These are phyloP conservation scores for Chrysolina oricalcia DNA, from an alignment of 2,888 invertebrate species.

Conservation along the genomic window DNA sequence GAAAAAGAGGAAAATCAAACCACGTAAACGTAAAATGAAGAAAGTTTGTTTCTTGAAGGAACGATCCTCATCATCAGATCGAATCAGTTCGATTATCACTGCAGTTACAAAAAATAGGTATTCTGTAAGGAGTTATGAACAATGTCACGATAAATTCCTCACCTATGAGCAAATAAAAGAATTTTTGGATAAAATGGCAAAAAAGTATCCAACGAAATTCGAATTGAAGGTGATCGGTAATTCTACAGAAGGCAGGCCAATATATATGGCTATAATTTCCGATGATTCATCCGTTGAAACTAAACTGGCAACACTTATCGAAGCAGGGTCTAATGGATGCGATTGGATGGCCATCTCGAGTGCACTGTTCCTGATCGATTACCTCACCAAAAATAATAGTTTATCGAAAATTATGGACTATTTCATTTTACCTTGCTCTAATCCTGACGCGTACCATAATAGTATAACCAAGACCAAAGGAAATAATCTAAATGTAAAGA, in stretches of 20 bases:
- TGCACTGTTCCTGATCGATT: conserved; percentile 57
- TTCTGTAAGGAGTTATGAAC: conserved; percentile 50
- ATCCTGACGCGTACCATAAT: conserved; percentile 60
- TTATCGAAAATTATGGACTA: conserved; percentile 55
- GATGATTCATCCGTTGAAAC: conserved; percentile 7
- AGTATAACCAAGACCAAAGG: conserved; percentile 25
- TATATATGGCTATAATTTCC: conserved; percentile 43
- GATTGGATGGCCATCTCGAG: conserved; percentile 57
- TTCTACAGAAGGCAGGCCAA: conserved; percentile 49
- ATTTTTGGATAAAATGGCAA: conserved; percentile 51
- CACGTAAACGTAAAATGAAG: conserved; percentile 4
- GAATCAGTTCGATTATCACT: background rate
- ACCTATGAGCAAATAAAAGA: conserved; percentile 55
- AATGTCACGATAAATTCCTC: conserved; percentile 58
- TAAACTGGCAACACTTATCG: conserved; percentile 51
- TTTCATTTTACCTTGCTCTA: conserved; percentile 59
- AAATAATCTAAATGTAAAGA: conserved; percentile 12
- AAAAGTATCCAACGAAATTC: conserved; percentile 45
- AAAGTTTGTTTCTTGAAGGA: background rate
- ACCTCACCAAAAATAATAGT: conserved; percentile 53
- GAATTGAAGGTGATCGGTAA: conserved; percentile 49
- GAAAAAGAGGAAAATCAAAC: background rate
- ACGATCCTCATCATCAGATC: background rate
- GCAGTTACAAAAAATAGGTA: conserved; percentile 31
- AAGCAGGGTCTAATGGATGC: conserved; percentile 57